phyloP scores from a whole-genome alignment of 2,113 vertebrate species.

The Tamias sibiricus region DNA sequence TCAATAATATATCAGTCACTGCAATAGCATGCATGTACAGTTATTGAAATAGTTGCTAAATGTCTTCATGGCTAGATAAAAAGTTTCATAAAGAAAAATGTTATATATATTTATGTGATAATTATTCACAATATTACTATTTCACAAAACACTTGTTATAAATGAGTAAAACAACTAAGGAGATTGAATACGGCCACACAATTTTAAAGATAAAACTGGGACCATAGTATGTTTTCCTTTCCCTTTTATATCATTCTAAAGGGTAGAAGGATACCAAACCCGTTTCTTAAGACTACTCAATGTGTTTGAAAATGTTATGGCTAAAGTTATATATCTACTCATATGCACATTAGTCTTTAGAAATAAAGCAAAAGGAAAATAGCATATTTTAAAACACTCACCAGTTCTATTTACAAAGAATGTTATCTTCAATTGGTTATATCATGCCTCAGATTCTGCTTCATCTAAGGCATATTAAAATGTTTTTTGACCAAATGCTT shows the following conservation, averaged over 20 bases:
- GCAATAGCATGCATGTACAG: not conserved
- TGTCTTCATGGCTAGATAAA: conserved; percentile 20
- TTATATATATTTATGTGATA: not conserved
- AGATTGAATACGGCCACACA: not conserved
- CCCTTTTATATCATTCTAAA: not conserved
- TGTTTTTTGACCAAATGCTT: not conserved
- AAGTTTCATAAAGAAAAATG: not conserved
- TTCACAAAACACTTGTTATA: not conserved
- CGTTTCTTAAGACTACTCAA: not conserved
- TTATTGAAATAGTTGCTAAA: not conserved
- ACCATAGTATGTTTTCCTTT: not conserved
- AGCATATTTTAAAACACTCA: not conserved
- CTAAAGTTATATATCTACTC: not conserved
- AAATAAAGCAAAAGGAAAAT: not conserved
- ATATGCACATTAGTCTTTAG: not conserved
- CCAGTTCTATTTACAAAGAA: not conserved
- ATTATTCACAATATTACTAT: not conserved
- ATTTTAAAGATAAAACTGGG: not conserved
- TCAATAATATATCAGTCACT: not conserved
- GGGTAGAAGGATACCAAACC: not conserved
- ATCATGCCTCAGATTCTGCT: not conserved
- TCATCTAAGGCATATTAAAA: not conserved
- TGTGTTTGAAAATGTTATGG: not conserved
- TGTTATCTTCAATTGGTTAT: fast-evolving
- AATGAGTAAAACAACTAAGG: conserved; percentile 28